Base-by-base conservation (phyloP, 30 jellyfish, hydroid and myxozoan species). In the Chrysaora quinquecirrha region DNA sequence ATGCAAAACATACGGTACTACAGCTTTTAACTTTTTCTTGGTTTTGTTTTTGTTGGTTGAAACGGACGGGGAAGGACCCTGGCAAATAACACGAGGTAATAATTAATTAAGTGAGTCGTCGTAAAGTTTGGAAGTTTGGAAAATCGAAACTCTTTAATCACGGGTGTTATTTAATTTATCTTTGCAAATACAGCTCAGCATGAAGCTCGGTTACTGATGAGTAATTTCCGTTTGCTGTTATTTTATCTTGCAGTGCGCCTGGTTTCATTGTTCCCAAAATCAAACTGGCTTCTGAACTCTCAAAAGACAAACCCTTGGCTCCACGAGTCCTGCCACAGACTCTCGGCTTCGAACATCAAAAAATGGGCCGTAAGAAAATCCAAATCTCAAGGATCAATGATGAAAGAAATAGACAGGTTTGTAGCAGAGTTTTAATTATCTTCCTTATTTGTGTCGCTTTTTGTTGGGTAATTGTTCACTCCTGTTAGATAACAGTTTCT, bases 281-380 rank as follows among this genome's bases (percentile, higher is more conserved):
- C 97, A 93, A 93, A 87, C 98, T 93, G 98, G 98, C 98, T 87
- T 93, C 95, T 86, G 98, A 85, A 82, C 67, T 91, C 48, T 86
- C 80, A 29, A 75, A 80, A 61, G 98, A 93, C 64, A 83, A 87
- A 75, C 90, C 91, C 54, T 63, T 81, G 93, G 90, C 98, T 91
- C 98, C 95, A 31, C 87, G 98, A 83, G 98, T 93, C 97, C 68
- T 60, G 85, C 89, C 96, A 32, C 89, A 75, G 82, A 56, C 91
- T 31, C 85, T 86, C 78, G 30, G 65, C 72, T 16, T 80, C 20
- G 94, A 80, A 80, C 68, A 83, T 60, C 98, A 90, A 65, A 89
- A 83, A 78, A 93, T 93, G 98, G 98, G 98, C 47, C 90, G 98
- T 19, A 93, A 93, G 96, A 93, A 93, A 83, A 93, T 93, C 30